A percentile compares a stretch with the other conserved stretches of the same genome.
Evolutionary conservation across 2,113 vertebrate species (phyloP).

Genomic region (Capreolus pygargus): DNA sequence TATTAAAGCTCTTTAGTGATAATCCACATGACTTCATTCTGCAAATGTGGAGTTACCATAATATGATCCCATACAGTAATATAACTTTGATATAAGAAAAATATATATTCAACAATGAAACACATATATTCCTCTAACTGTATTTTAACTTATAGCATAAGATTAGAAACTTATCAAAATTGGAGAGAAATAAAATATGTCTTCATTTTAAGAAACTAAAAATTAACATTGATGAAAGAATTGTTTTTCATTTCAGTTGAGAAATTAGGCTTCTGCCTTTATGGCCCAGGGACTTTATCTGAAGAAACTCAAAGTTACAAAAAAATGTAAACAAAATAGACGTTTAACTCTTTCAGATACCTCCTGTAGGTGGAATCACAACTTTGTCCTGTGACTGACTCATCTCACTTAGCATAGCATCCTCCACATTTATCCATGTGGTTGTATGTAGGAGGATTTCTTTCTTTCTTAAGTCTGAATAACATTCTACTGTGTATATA

Average conservation of each 20-base stretch:
- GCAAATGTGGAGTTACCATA: background rate
- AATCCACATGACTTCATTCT: background rate
- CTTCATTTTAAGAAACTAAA: background rate
- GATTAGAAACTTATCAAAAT: background rate
- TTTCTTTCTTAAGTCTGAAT: background rate
- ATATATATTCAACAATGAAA: background rate
- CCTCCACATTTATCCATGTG: background rate
- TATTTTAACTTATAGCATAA: background rate
- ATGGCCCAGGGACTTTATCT: background rate
- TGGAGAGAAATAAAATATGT: background rate
- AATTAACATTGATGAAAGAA: background rate
- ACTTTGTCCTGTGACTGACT: background rate
- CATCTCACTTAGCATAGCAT: background rate
- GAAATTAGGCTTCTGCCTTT: background rate
- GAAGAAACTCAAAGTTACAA: background rate
- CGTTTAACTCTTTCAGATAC: background rate
- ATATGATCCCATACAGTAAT: background rate
- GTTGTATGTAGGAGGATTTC: background rate
- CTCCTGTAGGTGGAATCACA: background rate
- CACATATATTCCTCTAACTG: background rate
- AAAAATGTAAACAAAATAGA: background rate
- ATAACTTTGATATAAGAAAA: background rate
- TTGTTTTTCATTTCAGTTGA: background rate
- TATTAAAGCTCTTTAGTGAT: background rate
- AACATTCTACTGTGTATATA: background rate